Conservation (phyloP, 2,113 vertebrate genomes). For the Aptenodytes patagonicus region DNA sequence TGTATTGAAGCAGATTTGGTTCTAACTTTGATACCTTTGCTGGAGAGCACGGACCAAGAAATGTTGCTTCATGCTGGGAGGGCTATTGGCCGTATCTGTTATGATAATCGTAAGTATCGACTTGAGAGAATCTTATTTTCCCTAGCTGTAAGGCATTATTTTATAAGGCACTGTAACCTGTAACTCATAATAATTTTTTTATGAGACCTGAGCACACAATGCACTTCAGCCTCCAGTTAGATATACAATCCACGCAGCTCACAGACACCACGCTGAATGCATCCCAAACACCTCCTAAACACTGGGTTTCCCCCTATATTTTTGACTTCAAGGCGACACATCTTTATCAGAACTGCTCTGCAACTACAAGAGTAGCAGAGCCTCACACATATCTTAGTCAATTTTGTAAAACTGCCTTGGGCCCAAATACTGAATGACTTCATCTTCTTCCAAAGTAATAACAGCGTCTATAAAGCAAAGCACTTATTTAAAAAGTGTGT, state of each 20-base stretch:
- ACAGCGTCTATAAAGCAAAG: background rate
- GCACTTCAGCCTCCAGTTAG: background rate
- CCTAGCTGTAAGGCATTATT: background rate
- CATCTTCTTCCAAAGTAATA: background rate
- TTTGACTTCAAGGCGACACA: background rate
- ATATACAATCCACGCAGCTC: background rate
- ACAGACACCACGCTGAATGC: background rate
- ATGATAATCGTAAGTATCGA: conserved; percentile 79
- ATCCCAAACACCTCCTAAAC: background rate
- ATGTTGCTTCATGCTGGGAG: conserved; percentile 84
- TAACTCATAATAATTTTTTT: background rate
- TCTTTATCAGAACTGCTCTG: background rate
- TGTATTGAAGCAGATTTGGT: conserved; percentile 85
- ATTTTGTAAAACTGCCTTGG: background rate
- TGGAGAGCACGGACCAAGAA: conserved; percentile 80
- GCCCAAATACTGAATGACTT: background rate
- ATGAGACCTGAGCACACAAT: background rate
- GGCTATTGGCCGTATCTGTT: conserved; percentile 89
- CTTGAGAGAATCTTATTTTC: background rate
- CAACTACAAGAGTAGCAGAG: background rate
- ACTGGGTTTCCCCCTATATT: background rate
- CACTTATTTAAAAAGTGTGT: background rate
- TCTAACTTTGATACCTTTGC: conserved; percentile 76
- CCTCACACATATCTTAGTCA: background rate
- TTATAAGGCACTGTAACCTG: background rate